Conservation (phyloP, 2,888 invertebrate species). For the Acrocera orbiculus region DNA sequence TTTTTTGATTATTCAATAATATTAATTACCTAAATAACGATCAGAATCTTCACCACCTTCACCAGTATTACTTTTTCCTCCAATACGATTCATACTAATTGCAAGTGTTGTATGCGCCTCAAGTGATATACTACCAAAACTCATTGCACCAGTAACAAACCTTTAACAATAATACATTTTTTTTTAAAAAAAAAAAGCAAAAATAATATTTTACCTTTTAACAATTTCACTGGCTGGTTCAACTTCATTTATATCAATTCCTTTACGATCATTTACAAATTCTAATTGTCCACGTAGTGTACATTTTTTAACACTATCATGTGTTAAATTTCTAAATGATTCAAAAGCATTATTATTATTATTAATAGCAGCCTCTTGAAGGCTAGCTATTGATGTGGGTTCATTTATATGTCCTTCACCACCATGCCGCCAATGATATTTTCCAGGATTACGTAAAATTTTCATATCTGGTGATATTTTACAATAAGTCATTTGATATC, state of each 20-base stretch:
- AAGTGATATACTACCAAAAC: conserved; percentile 89
- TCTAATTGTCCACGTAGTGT: conserved; percentile 88
- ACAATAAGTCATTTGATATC: conserved; percentile 55
- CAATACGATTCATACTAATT: conserved; percentile 92
- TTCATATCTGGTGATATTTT: conserved; percentile 43
- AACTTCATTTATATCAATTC: conserved; percentile 72
- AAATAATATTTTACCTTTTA: conserved; percentile 52
- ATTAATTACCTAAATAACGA: conserved; percentile 46
- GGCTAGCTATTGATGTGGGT: conserved; percentile 54
- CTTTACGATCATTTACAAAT: conserved; percentile 55
- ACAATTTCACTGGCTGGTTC: conserved; percentile 91
- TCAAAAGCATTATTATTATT: conserved; percentile 74
- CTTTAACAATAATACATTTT: conserved; percentile 12
- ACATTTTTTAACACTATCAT: conserved; percentile 69
- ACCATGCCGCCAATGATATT: conserved; percentile 91
- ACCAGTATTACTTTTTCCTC: conserved; percentile 97
- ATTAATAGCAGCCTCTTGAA: conserved; percentile 70
- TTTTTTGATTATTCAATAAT: no score
- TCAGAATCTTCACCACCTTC: conserved; percentile 85
- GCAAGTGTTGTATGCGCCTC: conserved; percentile 94
- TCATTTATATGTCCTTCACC: conserved; percentile 98
- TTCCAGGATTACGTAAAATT: conserved; percentile 68
- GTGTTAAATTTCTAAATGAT: conserved; percentile 66
- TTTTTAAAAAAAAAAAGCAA: neutral
- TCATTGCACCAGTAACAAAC: conserved; percentile 67